phyloP scores from a whole-genome alignment of 2,797 vertebrate species.

The Uromys caudimaculatus region DNA sequence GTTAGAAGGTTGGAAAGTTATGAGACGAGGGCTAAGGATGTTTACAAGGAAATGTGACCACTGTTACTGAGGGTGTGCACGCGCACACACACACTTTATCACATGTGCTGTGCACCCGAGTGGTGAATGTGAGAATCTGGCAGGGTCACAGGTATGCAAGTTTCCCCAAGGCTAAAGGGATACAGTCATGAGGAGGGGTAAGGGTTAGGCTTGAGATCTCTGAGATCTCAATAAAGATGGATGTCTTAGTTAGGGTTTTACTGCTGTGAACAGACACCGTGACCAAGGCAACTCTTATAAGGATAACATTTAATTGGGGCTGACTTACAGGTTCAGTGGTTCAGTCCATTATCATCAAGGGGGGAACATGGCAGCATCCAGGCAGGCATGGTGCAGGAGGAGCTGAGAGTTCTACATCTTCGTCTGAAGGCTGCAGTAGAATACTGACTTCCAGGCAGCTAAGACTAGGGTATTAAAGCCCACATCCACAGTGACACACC shows the following conservation, averaged over 20 bases:
- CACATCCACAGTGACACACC: neutral
- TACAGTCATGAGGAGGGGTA: neutral
- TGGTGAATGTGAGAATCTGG: neutral
- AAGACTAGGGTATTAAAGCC: neutral
- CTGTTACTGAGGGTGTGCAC: neutral
- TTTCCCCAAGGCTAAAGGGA: neutral
- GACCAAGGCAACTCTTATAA: neutral
- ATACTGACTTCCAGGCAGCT: neutral
- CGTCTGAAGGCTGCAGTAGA: neutral
- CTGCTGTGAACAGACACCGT: neutral
- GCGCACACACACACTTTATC: neutral
- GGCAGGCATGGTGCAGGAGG: neutral
- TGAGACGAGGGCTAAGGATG: neutral
- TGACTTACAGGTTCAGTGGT: neutral
- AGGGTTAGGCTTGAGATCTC: neutral
- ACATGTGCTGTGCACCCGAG: neutral
- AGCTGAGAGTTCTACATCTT: neutral
- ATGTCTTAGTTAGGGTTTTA: neutral
- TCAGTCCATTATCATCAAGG: neutral
- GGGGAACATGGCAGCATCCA: neutral
- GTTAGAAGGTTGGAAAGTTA: neutral
- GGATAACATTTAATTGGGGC: neutral
- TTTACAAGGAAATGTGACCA: neutral
- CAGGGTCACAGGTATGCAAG: neutral
- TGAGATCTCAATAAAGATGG: too few species aligned